Base-by-base conservation (phyloP, 1,140 invertebrate genomes). In the Lethrus apterus region DNA sequence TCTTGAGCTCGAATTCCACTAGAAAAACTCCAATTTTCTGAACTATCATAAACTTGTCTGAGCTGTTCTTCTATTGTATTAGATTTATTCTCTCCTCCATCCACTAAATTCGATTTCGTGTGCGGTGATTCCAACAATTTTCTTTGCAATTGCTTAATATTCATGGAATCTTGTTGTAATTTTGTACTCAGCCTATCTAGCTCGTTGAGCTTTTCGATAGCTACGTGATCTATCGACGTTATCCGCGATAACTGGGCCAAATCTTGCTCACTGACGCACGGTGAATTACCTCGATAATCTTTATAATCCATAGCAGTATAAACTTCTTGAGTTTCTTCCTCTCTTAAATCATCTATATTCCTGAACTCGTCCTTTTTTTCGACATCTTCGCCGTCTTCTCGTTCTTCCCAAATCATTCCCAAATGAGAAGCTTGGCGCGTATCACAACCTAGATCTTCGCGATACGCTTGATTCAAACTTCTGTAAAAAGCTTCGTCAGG, bases 401-500 rank as follows among this genome's bases (percentile, higher is more conserved):
- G 66, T 44, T 76, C 75, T 74, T 89, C 85, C 80, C 86, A 88
- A 54, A 87, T 89, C 80, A 89, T 86, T 45, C 80, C 83, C 46
- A 88, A 65, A 52, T 86, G 83, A 29, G 79, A 81, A 40, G 75
- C 64, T 45, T 78, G 77, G 45, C 75, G 71, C 4, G 75, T 77
- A 59, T 81, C 76, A 54, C 79, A 74, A 56, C 76, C 78, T 17
- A 83, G 67, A 63, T 88, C 84, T 54, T 91, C 86, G 26, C 86
- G 73, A 67, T 90, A 90, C 15, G 86, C 86, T 62, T 86, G 84
- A 67, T 92, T 91, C 13, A 93, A 72, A 62, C 84, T 89, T 52
- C 85, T 77, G 65, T 93, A 92, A 69, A 91, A 93, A 8, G 84
- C 85, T 68, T 93, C 89, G 62, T 89, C 84, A 3, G 86, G 84